These are phyloP conservation scores for Taenioides sp. DNA, from an alignment of 2,797 vertebrate species.

Conservation along the genomic window DNA sequence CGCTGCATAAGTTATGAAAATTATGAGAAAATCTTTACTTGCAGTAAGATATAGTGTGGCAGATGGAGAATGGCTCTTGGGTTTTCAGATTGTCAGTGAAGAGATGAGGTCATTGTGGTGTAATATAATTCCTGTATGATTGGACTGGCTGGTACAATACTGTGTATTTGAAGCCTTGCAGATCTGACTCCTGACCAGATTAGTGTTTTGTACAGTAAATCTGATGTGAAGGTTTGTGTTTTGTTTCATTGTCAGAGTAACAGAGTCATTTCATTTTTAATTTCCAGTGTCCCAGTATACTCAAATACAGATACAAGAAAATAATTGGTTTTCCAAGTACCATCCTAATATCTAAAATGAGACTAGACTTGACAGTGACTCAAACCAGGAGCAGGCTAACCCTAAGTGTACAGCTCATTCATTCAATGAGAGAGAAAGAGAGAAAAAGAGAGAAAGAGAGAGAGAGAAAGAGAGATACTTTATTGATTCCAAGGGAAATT, in stretches of 20 bases:
- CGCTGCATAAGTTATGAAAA: conserved; percentile 43
- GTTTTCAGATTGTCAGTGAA: conserved; percentile 37
- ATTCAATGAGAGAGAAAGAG: no score
- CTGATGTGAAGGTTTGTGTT: not conserved
- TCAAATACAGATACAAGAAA: not conserved
- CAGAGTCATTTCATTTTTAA: conserved; percentile 42
- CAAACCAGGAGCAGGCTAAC: not conserved
- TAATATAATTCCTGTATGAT: conserved; percentile 46
- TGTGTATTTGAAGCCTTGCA: conserved; percentile 20
- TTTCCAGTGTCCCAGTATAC: not conserved
- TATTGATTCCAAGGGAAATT: no score
- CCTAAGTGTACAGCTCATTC: no score
- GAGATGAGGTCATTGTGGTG: conserved; percentile 60
- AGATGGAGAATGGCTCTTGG: conserved; percentile 43
- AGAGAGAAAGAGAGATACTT: no score
- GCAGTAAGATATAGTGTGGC: conserved; percentile 10
- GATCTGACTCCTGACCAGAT: conserved; percentile 22
- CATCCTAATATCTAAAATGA: not conserved
- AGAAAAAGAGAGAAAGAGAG: no score
- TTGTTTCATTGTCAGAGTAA: conserved; percentile 34
- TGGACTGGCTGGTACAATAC: conserved; percentile 21
- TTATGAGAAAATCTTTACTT: conserved; percentile 32
- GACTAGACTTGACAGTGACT: not conserved
- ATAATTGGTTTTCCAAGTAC: not conserved
- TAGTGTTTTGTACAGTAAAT: not conserved